Percentiles rank a stretch among this genome's conserved stretches.
Conservation (phyloP, 2,797 vertebrate species). For the Ambastaia sidthimunki region DNA sequence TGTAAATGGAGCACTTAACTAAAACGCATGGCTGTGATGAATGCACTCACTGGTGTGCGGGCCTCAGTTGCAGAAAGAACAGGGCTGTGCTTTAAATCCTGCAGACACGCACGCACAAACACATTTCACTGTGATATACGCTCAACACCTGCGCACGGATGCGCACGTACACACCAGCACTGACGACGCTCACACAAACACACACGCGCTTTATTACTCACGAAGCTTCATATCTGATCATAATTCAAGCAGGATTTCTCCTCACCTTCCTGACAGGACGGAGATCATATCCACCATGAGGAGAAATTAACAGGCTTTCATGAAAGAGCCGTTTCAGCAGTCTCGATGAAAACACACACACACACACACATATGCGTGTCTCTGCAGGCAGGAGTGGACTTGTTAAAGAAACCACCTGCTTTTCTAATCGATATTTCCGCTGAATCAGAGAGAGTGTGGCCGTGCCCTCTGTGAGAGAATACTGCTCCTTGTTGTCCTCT, state of each 20-base stretch:
- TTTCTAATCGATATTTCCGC: constrained; percentile 52
- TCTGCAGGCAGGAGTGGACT: constrained; percentile 29
- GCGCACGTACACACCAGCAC: background rate
- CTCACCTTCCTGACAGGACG: constrained; percentile 32
- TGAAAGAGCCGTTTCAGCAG: constrained; percentile 46
- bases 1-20: constrained; percentile 59
- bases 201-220: constrained; percentile 16
- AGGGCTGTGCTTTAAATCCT: constrained; percentile 25
- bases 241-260: constrained; percentile 28
- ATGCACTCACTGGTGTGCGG: constrained; percentile 45
- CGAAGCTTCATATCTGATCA: constrained; percentile 19
- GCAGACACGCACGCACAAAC: constrained; percentile 15
- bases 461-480: constrained; percentile 39
- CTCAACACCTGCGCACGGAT: constrained; percentile 32
- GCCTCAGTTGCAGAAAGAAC: constrained; percentile 21
- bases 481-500: constrained; percentile 37
- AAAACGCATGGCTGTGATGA: constrained; percentile 53
- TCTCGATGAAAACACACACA: background rate
- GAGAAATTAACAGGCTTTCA: constrained; percentile 41
- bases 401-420: constrained; percentile 42
- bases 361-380: constrained; percentile 16
- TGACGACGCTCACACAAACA: background rate
- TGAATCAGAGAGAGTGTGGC: constrained; percentile 52
- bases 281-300: constrained; percentile 37
- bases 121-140: constrained; percentile 40